Evolutionary conservation across 1,140 invertebrate species (phyloP).

Genomic region (Hormaphis cornu): DNA sequence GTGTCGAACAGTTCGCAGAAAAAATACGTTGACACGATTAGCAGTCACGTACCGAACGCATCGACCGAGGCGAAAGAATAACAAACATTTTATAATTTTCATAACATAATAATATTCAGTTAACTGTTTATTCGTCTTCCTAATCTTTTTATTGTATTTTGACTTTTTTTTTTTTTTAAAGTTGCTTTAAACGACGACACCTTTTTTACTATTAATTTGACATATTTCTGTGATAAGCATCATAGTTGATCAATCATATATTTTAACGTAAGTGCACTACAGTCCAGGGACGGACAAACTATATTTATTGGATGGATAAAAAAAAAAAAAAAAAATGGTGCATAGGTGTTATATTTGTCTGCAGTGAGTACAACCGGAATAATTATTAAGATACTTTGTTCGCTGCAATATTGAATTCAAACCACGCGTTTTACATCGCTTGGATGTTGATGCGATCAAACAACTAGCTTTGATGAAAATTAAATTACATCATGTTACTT

Average conservation of each 20-base stretch:
- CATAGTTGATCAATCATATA: background rate
- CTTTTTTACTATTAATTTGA: background rate
- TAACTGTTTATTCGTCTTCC: constrained; percentile 1
- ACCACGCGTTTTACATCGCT: no score
- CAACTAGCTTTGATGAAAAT: no score
- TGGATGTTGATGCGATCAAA: no score
- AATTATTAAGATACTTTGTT: no score
- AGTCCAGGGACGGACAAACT: no score
- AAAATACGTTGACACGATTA: constrained; percentile 16
- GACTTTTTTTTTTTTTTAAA: background rate
- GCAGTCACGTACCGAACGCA: background rate
- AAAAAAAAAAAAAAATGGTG: no score
- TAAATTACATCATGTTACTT: no score
- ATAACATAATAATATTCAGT: background rate
- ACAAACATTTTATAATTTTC: no score
- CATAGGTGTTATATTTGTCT: no score
- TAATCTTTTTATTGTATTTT: constrained; percentile 20
- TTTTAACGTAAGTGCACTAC: background rate
- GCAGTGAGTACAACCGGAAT: no score
- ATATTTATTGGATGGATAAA: no score
- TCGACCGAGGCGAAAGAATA: constrained; percentile 7
- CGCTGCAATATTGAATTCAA: no score
- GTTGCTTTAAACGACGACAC: background rate
- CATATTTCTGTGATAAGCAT: constrained; percentile 13
- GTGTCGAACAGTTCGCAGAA: background rate